Evolutionary conservation across 2,113 vertebrate species (phyloP).

Genomic region (Cyrtonyx montezumae): DNA sequence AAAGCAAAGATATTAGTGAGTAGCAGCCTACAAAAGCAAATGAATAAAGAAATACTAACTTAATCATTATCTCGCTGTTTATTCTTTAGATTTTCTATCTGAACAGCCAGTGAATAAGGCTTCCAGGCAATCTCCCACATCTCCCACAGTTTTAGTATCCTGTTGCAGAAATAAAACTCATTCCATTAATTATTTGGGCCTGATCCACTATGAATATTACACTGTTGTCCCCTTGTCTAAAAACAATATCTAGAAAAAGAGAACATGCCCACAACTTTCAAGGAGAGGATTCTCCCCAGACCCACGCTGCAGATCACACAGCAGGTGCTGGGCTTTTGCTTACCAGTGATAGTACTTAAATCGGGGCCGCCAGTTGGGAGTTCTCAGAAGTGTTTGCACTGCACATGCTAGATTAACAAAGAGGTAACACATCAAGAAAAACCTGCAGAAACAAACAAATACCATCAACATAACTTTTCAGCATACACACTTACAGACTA

Average conservation of each 20-base stretch:
- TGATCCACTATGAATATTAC: background rate
- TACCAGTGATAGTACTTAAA: slow-evolving; percentile 99
- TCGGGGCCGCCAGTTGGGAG: slow-evolving; percentile 96
- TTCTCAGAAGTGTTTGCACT: slow-evolving; percentile 94
- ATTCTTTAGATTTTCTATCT: background rate
- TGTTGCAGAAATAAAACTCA: background rate
- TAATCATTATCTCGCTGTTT: background rate
- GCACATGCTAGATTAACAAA: slow-evolving; percentile 98
- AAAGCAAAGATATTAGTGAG: background rate
- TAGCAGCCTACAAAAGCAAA: background rate
- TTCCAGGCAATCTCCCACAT: background rate
- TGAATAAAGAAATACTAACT: background rate
- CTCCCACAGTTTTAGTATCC: background rate
- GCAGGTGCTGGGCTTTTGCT: background rate
- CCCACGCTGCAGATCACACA: accelerated
- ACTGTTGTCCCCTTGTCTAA: background rate
- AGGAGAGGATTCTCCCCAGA: background rate
- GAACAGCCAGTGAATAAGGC: background rate
- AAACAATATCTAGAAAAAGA: background rate
- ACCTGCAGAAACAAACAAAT: slow-evolving; percentile 78
- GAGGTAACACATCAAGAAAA: slow-evolving; percentile 99
- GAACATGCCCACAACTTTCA: background rate
- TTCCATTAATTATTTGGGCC: background rate
- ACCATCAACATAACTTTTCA: background rate
- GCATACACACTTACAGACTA: background rate